Base-by-base conservation (phyloP, 2,888 invertebrate species). In the Harpagoxenus sublaevis region DNA sequence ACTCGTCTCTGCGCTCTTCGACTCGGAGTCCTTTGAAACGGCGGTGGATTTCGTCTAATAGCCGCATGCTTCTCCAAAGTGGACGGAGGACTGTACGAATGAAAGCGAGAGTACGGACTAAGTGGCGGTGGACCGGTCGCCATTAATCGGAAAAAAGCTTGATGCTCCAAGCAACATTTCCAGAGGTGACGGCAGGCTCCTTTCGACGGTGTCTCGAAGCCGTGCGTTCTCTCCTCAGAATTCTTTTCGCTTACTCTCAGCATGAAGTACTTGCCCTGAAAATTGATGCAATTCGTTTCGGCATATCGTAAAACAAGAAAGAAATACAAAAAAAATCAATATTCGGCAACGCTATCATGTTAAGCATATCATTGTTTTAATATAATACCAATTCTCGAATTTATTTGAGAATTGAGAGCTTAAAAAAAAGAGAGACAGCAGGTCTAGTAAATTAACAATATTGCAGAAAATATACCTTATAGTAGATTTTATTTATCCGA, bases 91-190 rank as follows among this genome's bases (percentile, higher is more conserved):
- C 95, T 95, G 91, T 95, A 95, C 42, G 95, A 95, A 18, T 95
- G 94, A 87, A 95, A 95, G 81, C 95, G 94, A 0, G 95, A 94
- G 77, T 95, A 95, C 0, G 95, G 95, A 78, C 95, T 95, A 48
- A 95, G 85, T 4, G 95, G 95, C 8, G 95, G 95, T 48, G 96
- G 96, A 78, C 96, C 96, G 57, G 96, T 95, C 9, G 98, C 97
- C 94, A 98, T 98, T 92, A 98, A 96, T 85, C 98, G 96, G 96
- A 98, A 98, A 96, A 98, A 98, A 55, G 98, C 98, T 95, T 99
- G 99, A 95, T 99, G 99, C 95, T 99, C 99, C 78, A 98, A 97
- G 95, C 99, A 99, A 95, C 99, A 99, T 92, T 98, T 97, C 98
- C 99, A 99, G 90, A 99, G 96, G 95, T 99, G 99, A 93, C 99